Base-by-base conservation (phyloP, 2,113 vertebrate genomes). In the Acanthochromis polyacanthus region DNA sequence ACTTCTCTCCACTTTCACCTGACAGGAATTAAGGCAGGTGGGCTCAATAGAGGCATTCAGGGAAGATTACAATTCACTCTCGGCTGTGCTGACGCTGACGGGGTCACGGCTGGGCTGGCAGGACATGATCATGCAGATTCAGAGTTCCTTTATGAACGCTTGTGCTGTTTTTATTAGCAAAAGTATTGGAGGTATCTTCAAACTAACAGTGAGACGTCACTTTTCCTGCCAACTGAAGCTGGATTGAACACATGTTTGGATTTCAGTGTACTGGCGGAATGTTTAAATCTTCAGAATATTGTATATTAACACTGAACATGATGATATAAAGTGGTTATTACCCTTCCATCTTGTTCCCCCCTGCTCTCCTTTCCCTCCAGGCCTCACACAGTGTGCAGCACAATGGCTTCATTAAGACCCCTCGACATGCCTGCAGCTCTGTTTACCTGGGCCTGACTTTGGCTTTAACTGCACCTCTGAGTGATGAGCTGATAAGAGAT, bases 1-100 rank as follows among this genome's bases (percentile, higher is more conserved):
- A 62, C 23, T 71, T 71, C 62, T 59, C 78, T 81, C 80, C 81
- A 80, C 80, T 88, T 89, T 92, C 87, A 90, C 89, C 88, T 87
- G 86, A 88, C 77, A 60, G 61, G 66, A 73, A 75, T 78, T 62
- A 63, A 50, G 36, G 75, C 78, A 63, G 82, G 66, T 68, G 59
- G 68, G 58, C 78, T 92, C 77, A 89, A 85, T 74, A 23, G 80
- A 81, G 53, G 45, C 66, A 77, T 89, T 93, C 78, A 89, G 53
- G 25, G 61, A 50, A 77, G 63, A 81, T 78, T 82, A 78, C 60
- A 80, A 63, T 65, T 46, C 30, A 20, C 20, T 53, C 46, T 65
- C 17, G 51, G 69, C 71, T 15, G 51, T 17, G 36, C 74, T 58
- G 53, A 71, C 45, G 60, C 72, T 10, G 38, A 19, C 16, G 46